Percentiles rank a stretch among this genome's conserved stretches.
These are phyloP conservation scores for Criorhina ranunculi DNA, from an alignment of 2,888 invertebrate species.

Conservation along the genomic window DNA sequence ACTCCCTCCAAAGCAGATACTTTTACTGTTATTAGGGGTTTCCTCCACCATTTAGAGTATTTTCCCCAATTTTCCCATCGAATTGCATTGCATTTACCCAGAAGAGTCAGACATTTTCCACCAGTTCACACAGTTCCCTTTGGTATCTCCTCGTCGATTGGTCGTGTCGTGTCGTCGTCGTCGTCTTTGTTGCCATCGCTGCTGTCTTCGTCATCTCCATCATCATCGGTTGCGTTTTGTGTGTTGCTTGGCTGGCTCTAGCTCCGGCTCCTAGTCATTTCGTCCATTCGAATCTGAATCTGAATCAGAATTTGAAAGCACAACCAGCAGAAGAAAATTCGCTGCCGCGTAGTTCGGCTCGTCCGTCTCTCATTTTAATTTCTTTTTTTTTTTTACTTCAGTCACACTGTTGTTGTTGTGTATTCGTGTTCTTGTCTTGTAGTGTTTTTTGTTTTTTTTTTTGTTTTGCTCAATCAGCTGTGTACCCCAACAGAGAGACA, in stretches of 20 bases:
- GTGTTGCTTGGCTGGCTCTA: slow-evolving; percentile 17
- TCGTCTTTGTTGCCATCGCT: slow-evolving; percentile 32
- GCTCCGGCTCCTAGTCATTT: not conserved
- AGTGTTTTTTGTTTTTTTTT: slow-evolving; percentile 29
- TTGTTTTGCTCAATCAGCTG: slow-evolving; percentile 82
- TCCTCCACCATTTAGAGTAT: slow-evolving; percentile 54
- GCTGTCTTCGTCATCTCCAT: slow-evolving; percentile 25
- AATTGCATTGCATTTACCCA: slow-evolving; percentile 45
- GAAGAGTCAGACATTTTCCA: slow-evolving; percentile 47
- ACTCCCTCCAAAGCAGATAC: slow-evolving; percentile 31
- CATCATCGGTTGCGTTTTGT: slow-evolving; percentile 24
- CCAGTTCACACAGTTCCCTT: slow-evolving; percentile 64
- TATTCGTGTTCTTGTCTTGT: slow-evolving; percentile 54
- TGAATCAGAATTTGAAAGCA: slow-evolving; percentile 20
- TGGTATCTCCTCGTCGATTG: slow-evolving; percentile 56
- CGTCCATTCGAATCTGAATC: slow-evolving; percentile 48
- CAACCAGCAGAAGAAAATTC: slow-evolving; percentile 59
- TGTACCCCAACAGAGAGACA: slow-evolving; percentile 79
- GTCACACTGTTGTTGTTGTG: slow-evolving; percentile 33
- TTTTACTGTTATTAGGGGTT: slow-evolving; percentile 52
- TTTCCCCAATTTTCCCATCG: slow-evolving; percentile 68
- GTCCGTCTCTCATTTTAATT: slow-evolving; percentile 30
- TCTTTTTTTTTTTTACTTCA: slow-evolving; percentile 15
- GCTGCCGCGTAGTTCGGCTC: slow-evolving; percentile 74
- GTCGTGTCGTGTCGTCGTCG: slow-evolving; percentile 18